Evolutionary conservation across 2,797 vertebrate species (phyloP).

Genomic region (Galagoides demidoff): DNA sequence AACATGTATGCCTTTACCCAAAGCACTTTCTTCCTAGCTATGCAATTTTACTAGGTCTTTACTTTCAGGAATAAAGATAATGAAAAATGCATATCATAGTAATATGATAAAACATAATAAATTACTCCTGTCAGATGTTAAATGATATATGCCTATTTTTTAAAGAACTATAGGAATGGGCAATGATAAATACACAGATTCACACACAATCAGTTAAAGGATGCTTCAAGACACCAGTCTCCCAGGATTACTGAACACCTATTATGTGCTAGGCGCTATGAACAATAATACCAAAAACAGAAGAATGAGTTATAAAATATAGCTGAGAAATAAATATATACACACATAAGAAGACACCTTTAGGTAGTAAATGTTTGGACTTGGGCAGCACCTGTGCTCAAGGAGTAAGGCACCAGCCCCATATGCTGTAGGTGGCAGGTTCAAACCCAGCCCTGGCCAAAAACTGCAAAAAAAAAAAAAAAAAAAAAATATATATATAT

Average conservation of each 20-base stretch:
- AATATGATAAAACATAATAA: background rate
- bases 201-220: background rate
- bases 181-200: background rate
- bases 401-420: too few species aligned
- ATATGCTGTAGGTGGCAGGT: too few species aligned
- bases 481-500: too few species aligned
- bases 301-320: background rate
- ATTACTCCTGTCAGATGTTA: background rate
- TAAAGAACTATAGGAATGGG: background rate
- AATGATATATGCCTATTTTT: background rate
- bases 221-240: background rate
- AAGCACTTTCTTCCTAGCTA: background rate
- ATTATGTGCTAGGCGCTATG: background rate
- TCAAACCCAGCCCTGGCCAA: too few species aligned
- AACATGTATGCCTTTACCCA: background rate
- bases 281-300: background rate
- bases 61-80: background rate
- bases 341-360: background rate
- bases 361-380: background rate
- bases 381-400: too few species aligned
- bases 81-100: background rate
- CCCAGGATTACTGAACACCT: background rate
- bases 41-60: background rate
- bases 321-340: background rate
- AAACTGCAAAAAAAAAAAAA: too few species aligned